Conservation (phyloP, 1,140 invertebrate species). For the Lasioglossum albipes region DNA sequence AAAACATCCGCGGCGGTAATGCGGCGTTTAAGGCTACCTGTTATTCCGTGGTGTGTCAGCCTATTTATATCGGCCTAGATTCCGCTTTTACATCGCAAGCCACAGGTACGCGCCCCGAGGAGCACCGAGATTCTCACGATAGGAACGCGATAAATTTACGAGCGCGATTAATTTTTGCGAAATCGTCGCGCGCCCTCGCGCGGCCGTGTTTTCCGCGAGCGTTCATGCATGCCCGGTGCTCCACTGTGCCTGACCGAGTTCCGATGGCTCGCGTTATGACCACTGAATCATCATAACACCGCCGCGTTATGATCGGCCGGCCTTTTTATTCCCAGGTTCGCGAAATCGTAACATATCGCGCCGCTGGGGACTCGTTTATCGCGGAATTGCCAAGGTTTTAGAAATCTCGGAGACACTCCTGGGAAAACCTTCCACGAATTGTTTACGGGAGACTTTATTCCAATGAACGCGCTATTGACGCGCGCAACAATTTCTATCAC, state of each 20-base stretch:
- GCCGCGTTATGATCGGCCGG: background rate
- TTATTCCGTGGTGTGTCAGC: constrained; percentile 77
- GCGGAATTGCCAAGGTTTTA: constrained; percentile 36
- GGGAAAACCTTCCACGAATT: background rate
- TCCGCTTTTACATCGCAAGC: constrained; percentile 76
- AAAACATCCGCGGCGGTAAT: constrained; percentile 48
- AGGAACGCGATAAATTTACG: constrained; percentile 67
- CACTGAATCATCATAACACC: constrained; percentile 7
- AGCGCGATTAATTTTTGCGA: constrained; percentile 70
- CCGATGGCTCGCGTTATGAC: background rate
- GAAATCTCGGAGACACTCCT: constrained; percentile 15
- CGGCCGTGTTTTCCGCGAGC: constrained; percentile 6
- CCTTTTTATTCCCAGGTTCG: background rate
- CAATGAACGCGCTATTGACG: background rate
- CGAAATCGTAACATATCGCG: constrained; percentile 10
- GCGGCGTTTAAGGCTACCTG: constrained; percentile 78
- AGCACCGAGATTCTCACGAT: constrained; percentile 76
- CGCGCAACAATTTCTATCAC: no score
- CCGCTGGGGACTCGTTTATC: background rate
- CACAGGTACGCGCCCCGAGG: constrained; percentile 66
- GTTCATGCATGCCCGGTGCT: background rate
- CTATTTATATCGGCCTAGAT: constrained; percentile 81
- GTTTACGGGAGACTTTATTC: background rate
- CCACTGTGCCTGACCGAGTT: constrained; percentile 9
- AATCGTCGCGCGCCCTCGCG: constrained; percentile 48